Percentiles rank a stretch among this genome's conserved stretches.
Conservation (phyloP, 2,113 vertebrate species). For the Theristicus caerulescens region DNA sequence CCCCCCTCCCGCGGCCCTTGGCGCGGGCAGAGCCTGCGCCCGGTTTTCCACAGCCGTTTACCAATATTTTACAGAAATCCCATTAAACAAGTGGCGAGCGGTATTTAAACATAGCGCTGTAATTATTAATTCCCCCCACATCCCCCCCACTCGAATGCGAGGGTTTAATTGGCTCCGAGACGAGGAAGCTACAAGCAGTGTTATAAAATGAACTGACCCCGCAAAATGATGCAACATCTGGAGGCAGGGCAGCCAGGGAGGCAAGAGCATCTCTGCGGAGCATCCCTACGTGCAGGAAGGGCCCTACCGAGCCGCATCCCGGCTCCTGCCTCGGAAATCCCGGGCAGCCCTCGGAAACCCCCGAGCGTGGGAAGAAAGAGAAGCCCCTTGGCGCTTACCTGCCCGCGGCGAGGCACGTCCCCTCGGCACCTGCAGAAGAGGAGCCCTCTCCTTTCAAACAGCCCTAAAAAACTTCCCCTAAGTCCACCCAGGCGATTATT, state of each 20-base stretch:
- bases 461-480: neutral
- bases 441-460: slow-evolving; percentile 2
- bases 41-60: rapidly evolving
- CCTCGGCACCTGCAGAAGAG: slow-evolving; percentile 2
- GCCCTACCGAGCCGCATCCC: neutral
- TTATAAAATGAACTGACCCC: slow-evolving; percentile 6
- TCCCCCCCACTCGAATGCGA: rapidly evolving
- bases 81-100: neutral
- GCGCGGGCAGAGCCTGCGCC: neutral
- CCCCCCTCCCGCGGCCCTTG: rapidly evolving
- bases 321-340: neutral
- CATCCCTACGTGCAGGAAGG: neutral
- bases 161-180: slow-evolving; percentile 13
- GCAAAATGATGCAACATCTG: slow-evolving; percentile 40
- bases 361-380: neutral
- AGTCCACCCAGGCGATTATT: neutral
- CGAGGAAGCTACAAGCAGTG: neutral
- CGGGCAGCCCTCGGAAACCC: neutral
- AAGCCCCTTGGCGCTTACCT: slow-evolving; percentile 43
- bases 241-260: slow-evolving; percentile 24
- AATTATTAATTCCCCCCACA: neutral
- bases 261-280: neutral
- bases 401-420: neutral
- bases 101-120: neutral
- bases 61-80: neutral